Conservation (phyloP, 64 coral and sea anemone species). For the Trachythela sp. region DNA sequence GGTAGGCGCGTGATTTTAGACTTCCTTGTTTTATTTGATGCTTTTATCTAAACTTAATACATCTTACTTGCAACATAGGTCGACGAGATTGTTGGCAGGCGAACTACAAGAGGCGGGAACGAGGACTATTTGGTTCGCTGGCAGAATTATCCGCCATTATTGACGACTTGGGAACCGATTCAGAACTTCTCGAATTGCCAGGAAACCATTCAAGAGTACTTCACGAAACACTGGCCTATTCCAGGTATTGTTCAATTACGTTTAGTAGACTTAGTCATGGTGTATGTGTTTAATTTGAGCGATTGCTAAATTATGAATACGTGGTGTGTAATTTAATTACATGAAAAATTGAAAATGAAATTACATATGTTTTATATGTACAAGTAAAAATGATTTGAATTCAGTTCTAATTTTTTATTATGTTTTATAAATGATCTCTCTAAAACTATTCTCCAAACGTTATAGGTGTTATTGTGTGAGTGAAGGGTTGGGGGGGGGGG, state of each 20-base stretch:
- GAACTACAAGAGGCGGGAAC: not conserved
- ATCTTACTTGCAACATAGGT: not conserved
- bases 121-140: conserved; percentile 21
- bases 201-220: not conserved
- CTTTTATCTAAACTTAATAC: not conserved
- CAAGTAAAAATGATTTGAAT: too few species aligned
- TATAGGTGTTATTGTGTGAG: too few species aligned
- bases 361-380: too few species aligned
- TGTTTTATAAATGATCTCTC: too few species aligned
- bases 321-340: too few species aligned
- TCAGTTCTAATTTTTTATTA: not conserved
- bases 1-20: not conserved
- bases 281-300: not conserved
- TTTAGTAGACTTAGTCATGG: too few species aligned
- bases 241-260: not conserved
- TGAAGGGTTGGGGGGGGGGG: too few species aligned
- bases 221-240: not conserved
- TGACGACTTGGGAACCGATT: not conserved
- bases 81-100: not conserved
- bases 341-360: too few species aligned
- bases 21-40: not conserved
- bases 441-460: too few species aligned
- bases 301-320: not conserved
- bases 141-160: not conserved
- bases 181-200: not conserved